A percentile compares a stretch with the other conserved stretches of the same genome.
phyloP scores from a whole-genome alignment of 92 coral and sea anemone genomes.

The Umimayanthus chanpuru region DNA sequence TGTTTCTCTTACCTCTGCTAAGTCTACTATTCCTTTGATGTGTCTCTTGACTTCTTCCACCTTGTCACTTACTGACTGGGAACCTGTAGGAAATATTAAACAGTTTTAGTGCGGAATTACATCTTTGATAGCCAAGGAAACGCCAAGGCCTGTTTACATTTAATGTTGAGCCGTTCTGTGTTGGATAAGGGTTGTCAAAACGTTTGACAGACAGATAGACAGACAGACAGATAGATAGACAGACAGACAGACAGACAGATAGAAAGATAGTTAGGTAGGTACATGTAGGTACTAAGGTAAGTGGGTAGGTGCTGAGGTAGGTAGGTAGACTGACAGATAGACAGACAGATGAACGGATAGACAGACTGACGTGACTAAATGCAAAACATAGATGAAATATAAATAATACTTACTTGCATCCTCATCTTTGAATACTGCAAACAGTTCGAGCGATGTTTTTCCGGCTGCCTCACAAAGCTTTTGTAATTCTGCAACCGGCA shows the following conservation, averaged over 20 bases:
- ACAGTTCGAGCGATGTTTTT: constrained; percentile 76
- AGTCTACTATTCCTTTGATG: constrained; percentile 52
- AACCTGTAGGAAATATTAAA: constrained; percentile 47
- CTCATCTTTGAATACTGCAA: constrained; percentile 59
- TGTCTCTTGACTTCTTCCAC: constrained; percentile 65
- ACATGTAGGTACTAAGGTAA: background rate
- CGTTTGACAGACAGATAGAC: no score
- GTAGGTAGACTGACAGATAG: background rate
- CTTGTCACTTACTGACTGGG: constrained; percentile 65
- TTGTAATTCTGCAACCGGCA: constrained; percentile 64
- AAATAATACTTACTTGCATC: constrained; percentile 59
- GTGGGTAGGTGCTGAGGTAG: no score
- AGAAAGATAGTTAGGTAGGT: background rate
- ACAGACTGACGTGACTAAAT: background rate
- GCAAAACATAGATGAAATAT: background rate
- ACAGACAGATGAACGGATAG: background rate
- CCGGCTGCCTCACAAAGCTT: constrained; percentile 81
- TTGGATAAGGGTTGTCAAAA: no score
- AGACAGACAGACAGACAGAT: no score
- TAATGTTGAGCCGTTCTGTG: no score
- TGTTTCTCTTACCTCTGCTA: constrained; percentile 66
- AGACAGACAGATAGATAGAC: no score
- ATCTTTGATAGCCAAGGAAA: background rate
- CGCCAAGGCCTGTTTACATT: no score
- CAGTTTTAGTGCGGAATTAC: no score